Evolutionary conservation across 2,888 invertebrate species (phyloP).

Genomic region (Agrotis exclamationis): DNA sequence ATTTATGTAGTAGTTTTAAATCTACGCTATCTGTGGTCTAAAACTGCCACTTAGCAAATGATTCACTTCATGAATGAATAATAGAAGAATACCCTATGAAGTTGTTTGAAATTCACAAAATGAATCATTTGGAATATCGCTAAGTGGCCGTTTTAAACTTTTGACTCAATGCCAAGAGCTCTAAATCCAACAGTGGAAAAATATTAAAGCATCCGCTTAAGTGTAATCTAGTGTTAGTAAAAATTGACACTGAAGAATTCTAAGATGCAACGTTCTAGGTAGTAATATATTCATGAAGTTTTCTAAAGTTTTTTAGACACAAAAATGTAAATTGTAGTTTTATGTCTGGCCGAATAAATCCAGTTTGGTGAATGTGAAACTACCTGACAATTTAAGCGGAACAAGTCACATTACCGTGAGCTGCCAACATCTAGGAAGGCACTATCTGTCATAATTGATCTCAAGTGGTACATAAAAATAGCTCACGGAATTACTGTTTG

Average conservation of each 20-base stretch:
- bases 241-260: not conserved
- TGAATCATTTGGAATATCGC: too few relatives aligned
- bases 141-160: too few relatives aligned
- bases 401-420: constrained; percentile 34
- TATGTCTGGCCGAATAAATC: not conserved
- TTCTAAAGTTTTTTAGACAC: not conserved
- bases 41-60: too few relatives aligned
- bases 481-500: constrained; percentile 9
- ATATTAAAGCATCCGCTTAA: too few relatives aligned
- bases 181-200: too few relatives aligned
- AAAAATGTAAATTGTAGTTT: constrained; percentile 11
- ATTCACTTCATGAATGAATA: too few relatives aligned
- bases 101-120: too few relatives aligned
- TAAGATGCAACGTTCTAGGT: not conserved
- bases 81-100: too few relatives aligned
- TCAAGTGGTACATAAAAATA: constrained; percentile 38
- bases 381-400: constrained; percentile 18
- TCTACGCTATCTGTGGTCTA: too few relatives aligned
- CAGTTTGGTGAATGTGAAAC: constrained; percentile 39
- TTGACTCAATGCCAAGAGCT: too few relatives aligned
- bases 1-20: too few relatives aligned
- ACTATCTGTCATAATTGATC: constrained; percentile 54
- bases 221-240: too few relatives aligned
- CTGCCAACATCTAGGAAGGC: constrained; percentile 3
- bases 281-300: not conserved